Base-by-base conservation (phyloP, 2,113 vertebrate genomes). In the Brachyhypopomus gauderio region DNA sequence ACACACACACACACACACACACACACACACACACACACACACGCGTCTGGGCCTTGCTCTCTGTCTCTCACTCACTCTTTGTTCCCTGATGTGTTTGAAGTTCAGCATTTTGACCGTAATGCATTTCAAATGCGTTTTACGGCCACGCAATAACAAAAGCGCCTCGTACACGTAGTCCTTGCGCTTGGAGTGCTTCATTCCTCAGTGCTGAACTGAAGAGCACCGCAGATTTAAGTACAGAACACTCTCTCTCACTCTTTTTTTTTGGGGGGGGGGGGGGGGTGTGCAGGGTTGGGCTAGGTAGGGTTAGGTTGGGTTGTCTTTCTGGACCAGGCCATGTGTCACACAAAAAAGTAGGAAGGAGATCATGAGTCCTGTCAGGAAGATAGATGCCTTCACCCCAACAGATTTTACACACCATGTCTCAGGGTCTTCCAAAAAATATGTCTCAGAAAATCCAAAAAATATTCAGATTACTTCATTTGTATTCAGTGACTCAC, bases 1-100 rank as follows among this genome's bases (percentile, higher is more conserved):
- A 56, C 71, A 73, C 52, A 58, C 52, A 58, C 41, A 30, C 63
- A 63, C 60, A 2, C 23, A 8, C 76, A 67, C 52, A 52, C 45
- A 52, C 45, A 52, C 45, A 52, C 45, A 52, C 45, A 52, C 45
- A 52, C 45, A 14, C 12, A 52, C 12, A 14, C 45, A 52, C 45
- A 14, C 45, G 14, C 45, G 1, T 14, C 30, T 30, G 30, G 30
- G 30, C 30, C 36, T 14, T 72, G 55, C 62, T 38, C 45, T 8
- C 25, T 30, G 58, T 73, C 52, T 59, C 48, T 36, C 48, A 27
- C 64, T 22, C 62, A 22, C 56, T 69, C 38, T 82, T 70, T 79
- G 77, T 80, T 85, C 80, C 80, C 72, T 80, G 84, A 75, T 77
- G 79, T 76, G 80, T 77, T 75, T 82, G 64, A 82, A 85, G 80